Evolutionary conservation across 2,888 invertebrate species (phyloP).

Genomic region (Eilema depressum): DNA sequence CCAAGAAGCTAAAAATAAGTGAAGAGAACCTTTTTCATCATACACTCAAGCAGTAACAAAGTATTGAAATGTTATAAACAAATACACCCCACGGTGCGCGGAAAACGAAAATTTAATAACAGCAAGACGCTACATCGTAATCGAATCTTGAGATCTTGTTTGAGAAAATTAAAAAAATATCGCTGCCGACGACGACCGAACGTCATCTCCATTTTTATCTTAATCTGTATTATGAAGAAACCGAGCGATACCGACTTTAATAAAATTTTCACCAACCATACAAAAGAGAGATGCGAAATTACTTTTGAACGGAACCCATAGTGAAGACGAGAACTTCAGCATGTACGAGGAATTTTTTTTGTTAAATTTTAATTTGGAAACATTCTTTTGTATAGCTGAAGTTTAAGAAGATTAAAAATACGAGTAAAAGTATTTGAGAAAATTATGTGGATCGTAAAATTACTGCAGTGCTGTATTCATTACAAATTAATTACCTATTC

Average conservation of each 20-base stretch:
- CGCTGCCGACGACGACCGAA: constrained; percentile 66
- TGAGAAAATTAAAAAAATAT: constrained; percentile 85
- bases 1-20: background rate
- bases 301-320: constrained; percentile 55
- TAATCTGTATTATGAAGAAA: constrained; percentile 82
- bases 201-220: constrained; percentile 83
- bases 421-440: background rate
- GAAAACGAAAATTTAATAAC: constrained; percentile 78
- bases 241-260: constrained; percentile 64
- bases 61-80: constrained; percentile 55
- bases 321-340: constrained; percentile 33
- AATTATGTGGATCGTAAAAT: background rate
- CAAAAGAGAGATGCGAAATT: constrained; percentile 61
- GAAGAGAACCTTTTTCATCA: constrained; percentile 15
- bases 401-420: constrained; percentile 17
- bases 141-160: constrained; percentile 80
- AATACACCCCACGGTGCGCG: constrained; percentile 60
- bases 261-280: constrained; percentile 68
- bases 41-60: constrained; percentile 27
- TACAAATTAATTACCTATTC: background rate
- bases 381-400: background rate
- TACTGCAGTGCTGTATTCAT: background rate
- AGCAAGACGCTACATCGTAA: constrained; percentile 71
- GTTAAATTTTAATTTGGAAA: constrained; percentile 29
- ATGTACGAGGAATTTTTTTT: constrained; percentile 24